Evolutionary conservation across 2,113 vertebrate genomes (phyloP).

Genomic region (Gobiocypris rarus): DNA sequence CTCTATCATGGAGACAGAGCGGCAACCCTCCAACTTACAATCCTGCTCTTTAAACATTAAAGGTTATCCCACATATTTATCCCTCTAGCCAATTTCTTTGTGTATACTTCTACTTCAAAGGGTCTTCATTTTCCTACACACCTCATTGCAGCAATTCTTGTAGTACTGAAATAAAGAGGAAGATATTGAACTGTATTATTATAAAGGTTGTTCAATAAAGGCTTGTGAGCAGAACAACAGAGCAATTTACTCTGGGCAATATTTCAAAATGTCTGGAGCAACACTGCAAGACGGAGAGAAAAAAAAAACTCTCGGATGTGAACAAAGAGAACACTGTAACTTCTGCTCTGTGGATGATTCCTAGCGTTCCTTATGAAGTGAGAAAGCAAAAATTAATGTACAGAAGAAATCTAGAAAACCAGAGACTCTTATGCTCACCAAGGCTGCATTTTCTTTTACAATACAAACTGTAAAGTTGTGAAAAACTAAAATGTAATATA

Average conservation of each 20-base stretch:
- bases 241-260: slow-evolving; percentile 58
- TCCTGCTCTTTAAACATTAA: slow-evolving; percentile 55
- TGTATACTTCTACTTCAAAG: slow-evolving; percentile 58
- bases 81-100: slow-evolving; percentile 55
- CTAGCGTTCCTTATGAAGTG: background rate
- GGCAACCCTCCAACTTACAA: slow-evolving; percentile 48
- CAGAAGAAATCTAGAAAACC: background rate
- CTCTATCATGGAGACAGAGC: slow-evolving; percentile 16
- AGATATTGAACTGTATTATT: slow-evolving; percentile 57
- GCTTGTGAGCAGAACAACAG: slow-evolving; percentile 56
- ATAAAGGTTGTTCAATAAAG: slow-evolving; percentile 53
- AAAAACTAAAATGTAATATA: background rate
- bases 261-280: slow-evolving; percentile 41
- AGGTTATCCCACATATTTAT: slow-evolving; percentile 52
- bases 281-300: slow-evolving; percentile 2
- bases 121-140: slow-evolving; percentile 48
- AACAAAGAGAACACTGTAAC: slow-evolving; percentile 47
- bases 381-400: background rate
- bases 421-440: background rate
- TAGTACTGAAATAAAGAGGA: slow-evolving; percentile 41
- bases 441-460: no score
- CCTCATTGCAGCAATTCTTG: slow-evolving; percentile 16
- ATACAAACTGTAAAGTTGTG: background rate
- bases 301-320: slow-evolving; percentile 10
- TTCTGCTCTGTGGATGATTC: slow-evolving; percentile 38